phyloP scores from a whole-genome alignment of 2,797 vertebrate species.

The Brachyrhaphis roseni region DNA sequence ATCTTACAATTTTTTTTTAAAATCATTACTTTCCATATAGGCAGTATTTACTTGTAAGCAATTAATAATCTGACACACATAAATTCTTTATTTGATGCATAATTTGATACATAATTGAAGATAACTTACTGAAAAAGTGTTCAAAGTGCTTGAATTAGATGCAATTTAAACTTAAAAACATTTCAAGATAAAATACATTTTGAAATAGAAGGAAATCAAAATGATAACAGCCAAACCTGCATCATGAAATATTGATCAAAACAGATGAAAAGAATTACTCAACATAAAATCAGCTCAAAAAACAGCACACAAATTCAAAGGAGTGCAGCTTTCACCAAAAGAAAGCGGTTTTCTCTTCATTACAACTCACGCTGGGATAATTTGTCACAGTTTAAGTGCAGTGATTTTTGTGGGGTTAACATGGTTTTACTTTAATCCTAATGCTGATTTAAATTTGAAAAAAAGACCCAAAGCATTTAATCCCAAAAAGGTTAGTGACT shows the following conservation, averaged over 20 bases:
- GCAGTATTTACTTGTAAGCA: no score
- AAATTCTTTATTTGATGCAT: no score
- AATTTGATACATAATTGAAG: no score
- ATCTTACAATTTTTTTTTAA: no score
- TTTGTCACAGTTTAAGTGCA: background rate
- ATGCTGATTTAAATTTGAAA: slow-evolving; percentile 1
- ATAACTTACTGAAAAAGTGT: no score
- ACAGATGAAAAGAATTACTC: background rate
- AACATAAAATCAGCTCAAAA: background rate
- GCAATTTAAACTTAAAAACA: no score
- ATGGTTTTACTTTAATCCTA: background rate
- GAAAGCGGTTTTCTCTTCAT: background rate
- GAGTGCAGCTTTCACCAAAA: background rate
- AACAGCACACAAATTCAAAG: background rate
- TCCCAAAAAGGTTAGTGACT: background rate
- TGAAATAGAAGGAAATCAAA: no score
- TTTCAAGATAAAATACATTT: no score
- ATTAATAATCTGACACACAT: no score
- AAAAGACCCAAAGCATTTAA: background rate
- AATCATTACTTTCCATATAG: no score
- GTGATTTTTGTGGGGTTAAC: background rate
- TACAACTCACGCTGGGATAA: background rate
- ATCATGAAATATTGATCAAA: background rate
- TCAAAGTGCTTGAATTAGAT: no score
- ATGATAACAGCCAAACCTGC: background rate